Conservation (phyloP, 2,113 vertebrate genomes). For the Mobula hypostoma region DNA sequence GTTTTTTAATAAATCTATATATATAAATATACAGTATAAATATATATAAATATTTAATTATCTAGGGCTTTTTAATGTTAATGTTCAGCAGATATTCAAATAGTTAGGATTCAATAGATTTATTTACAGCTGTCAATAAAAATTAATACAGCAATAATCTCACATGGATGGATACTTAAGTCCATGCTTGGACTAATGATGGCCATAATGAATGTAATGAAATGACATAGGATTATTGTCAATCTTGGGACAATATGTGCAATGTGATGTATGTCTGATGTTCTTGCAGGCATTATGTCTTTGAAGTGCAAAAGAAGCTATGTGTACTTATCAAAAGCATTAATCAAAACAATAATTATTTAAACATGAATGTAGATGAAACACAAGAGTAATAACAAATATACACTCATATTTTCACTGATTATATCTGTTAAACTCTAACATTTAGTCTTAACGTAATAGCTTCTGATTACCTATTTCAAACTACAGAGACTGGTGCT, state of each 20-base stretch:
- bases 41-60: background rate
- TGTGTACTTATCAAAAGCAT: background rate
- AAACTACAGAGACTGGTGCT: background rate
- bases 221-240: slow-evolving; percentile 5
- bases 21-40: background rate
- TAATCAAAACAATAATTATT: background rate
- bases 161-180: slow-evolving; percentile 11
- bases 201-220: background rate
- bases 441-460: background rate
- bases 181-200: background rate
- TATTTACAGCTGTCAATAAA: slow-evolving; percentile 35
- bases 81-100: background rate
- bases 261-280: background rate
- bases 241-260: background rate
- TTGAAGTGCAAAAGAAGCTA: background rate
- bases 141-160: slow-evolving; percentile 30
- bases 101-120: slow-evolving; percentile 3
- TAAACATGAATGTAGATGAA: background rate
- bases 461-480: background rate
- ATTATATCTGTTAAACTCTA: background rate
- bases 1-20: background rate
- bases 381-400: background rate
- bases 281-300: background rate
- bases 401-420: background rate
- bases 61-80: slow-evolving; percentile 15